These are phyloP conservation scores for Abscondita cerata DNA, from an alignment of 2,888 invertebrate genomes.

Conservation along the genomic window DNA sequence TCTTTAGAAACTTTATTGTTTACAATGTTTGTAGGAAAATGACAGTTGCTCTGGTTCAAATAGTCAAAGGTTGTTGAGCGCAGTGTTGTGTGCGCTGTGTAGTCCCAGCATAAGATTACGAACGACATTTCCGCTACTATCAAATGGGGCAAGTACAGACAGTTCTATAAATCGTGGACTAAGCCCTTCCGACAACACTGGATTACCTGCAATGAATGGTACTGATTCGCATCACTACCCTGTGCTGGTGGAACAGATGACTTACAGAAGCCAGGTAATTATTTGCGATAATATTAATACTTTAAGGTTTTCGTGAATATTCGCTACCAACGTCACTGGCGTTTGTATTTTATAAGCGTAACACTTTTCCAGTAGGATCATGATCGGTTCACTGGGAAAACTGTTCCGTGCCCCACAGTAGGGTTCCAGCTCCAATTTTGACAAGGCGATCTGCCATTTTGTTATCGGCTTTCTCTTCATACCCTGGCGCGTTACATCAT, in stretches of 20 bases:
- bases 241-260: conserved; percentile 80
- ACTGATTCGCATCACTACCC: conserved; percentile 77
- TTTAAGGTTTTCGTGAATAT: no score
- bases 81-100: conserved; percentile 86
- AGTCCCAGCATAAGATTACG: conserved; percentile 76
- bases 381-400: no score
- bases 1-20: no score
- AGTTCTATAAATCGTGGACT: conserved; percentile 64
- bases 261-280: conserved; percentile 67
- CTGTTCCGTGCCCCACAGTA: no score
- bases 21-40: conserved; percentile 54
- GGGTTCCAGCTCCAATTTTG: no score
- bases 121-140: conserved; percentile 77
- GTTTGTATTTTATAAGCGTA: no score
- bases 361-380: no score
- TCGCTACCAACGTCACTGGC: no score
- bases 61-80: conserved; percentile 72
- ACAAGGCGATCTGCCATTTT: no score
- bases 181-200: conserved; percentile 74
- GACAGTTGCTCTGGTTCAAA: conserved; percentile 52
- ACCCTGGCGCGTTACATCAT: no score
- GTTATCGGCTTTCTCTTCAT: no score
- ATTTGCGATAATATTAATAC: no score
- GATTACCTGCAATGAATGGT: conserved; percentile 70
- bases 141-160: conserved; percentile 50